Evolutionary conservation across 2,888 invertebrate genomes (phyloP).

Genomic region (Rapana venosa): DNA sequence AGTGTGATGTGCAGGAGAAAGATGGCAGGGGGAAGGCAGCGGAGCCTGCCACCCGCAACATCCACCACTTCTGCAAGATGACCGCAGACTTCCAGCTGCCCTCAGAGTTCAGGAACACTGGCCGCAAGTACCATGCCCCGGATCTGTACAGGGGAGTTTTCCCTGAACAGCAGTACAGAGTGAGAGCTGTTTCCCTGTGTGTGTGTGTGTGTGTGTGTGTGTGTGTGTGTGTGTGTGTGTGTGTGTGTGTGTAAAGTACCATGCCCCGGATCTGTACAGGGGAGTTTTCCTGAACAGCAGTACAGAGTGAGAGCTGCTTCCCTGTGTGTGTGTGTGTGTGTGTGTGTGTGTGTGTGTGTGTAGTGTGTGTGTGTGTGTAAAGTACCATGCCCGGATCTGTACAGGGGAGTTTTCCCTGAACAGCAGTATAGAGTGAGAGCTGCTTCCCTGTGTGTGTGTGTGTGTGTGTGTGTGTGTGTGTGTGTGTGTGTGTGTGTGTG

Average conservation of each 20-base stretch:
- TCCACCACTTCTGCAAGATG: constrained; percentile 76
- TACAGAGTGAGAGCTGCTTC: constrained; percentile 60
- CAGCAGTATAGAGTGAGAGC: too few relatives aligned
- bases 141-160: constrained; percentile 64
- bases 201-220: not conserved
- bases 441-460: too few relatives aligned
- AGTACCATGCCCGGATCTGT: not conserved
- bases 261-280: constrained; percentile 70
- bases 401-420: too few relatives aligned
- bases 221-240: not conserved
- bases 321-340: too few relatives aligned
- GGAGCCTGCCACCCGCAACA: constrained; percentile 49
- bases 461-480: not conserved
- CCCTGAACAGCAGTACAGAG: constrained; percentile 66
- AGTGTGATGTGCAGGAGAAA: constrained; percentile 24
- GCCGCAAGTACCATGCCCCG: constrained; percentile 74
- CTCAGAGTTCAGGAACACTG: constrained; percentile 66
- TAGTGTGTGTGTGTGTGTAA: not conserved
- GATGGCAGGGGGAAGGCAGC: constrained; percentile 36
- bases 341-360: not conserved
- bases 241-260: constrained; percentile 62
- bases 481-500: not conserved
- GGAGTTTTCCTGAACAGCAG: constrained; percentile 62
- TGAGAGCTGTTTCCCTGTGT: constrained; percentile 47
- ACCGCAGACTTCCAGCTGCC: constrained; percentile 72